A percentile compares a stretch with the other conserved stretches of the same genome.
Conservation (phyloP, 2,888 invertebrate species). For the Fragum fragum region DNA sequence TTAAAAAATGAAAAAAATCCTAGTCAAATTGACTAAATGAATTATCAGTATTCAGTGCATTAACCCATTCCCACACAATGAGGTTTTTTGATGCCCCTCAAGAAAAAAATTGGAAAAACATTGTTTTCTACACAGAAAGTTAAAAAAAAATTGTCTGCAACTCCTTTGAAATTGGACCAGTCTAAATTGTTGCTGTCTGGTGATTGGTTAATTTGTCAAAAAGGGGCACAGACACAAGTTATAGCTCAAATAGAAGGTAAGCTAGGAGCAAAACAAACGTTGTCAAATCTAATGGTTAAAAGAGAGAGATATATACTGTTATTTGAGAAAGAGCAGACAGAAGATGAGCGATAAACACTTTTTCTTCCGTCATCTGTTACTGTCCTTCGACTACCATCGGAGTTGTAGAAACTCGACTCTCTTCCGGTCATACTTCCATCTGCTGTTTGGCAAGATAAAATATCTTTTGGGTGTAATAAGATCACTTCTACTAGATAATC, state of each 20-base stretch:
- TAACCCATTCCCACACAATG: too few relatives aligned
- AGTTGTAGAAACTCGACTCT: constrained; percentile 68
- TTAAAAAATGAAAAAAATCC: too few relatives aligned
- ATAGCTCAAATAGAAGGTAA: constrained; percentile 22
- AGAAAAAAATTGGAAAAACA: too few relatives aligned
- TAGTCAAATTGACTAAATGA: too few relatives aligned
- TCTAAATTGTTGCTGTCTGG: too few relatives aligned
- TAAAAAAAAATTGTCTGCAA: too few relatives aligned
- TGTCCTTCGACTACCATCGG: constrained; percentile 59
- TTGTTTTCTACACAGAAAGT: too few relatives aligned
- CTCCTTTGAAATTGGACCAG: too few relatives aligned
- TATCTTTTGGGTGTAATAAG: not conserved
- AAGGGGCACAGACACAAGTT: constrained; percentile 21
- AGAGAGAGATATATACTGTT: constrained; percentile 64
- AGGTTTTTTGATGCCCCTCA: too few relatives aligned
- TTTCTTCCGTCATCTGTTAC: constrained; percentile 62
- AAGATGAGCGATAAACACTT: constrained; percentile 64
- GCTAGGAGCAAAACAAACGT: constrained; percentile 26
- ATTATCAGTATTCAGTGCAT: constrained; percentile 1
- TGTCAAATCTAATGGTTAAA: constrained; percentile 27
- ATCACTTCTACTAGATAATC: not conserved
- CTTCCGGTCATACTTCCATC: constrained; percentile 56
- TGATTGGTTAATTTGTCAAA: constrained; percentile 11
- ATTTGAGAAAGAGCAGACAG: constrained; percentile 61
- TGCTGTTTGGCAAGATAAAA: constrained; percentile 45